These are phyloP conservation scores for Lasioglossum figueresi DNA, from an alignment of 2,888 invertebrate species.

Conservation along the genomic window DNA sequence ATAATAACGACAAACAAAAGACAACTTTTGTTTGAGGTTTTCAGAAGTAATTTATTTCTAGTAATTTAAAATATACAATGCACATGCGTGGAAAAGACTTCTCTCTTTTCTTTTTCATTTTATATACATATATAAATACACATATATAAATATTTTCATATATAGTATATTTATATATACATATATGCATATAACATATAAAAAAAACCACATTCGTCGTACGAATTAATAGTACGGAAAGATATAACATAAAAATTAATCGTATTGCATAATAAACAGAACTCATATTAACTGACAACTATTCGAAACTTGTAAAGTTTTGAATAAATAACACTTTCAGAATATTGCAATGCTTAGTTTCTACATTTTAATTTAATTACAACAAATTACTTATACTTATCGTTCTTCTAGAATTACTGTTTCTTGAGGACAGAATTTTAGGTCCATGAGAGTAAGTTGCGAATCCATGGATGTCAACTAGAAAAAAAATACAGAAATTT, in stretches of 20 bases:
- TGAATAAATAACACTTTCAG: conserved; percentile 82
- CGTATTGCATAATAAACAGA: conserved; percentile 73
- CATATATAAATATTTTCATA: background rate
- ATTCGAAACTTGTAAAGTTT: conserved; percentile 74
- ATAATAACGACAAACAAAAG: conserved; percentile 51
- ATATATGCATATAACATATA: conserved; percentile 71
- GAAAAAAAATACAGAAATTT: conserved; percentile 67
- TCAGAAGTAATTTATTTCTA: conserved; percentile 73
- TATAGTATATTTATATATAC: too few relatives aligned
- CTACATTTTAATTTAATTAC: conserved; percentile 74
- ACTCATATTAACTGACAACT: conserved; percentile 73
- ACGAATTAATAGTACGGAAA: conserved; percentile 75
- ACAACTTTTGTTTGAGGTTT: conserved; percentile 53
- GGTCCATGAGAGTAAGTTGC: conserved; percentile 90
- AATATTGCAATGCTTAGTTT: conserved; percentile 79
- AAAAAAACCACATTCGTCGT: conserved; percentile 76
- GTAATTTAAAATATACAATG: conserved; percentile 75
- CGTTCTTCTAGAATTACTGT: conserved; percentile 97
- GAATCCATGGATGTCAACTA: conserved; percentile 92
- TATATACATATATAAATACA: conserved; percentile 47
- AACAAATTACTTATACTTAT: conserved; percentile 88
- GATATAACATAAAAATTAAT: conserved; percentile 74
- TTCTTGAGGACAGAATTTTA: conserved; percentile 97
- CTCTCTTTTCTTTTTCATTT: conserved; percentile 63
- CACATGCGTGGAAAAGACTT: conserved; percentile 72